phyloP scores from a whole-genome alignment of 2,888 invertebrate species.

The Leucania comma region DNA sequence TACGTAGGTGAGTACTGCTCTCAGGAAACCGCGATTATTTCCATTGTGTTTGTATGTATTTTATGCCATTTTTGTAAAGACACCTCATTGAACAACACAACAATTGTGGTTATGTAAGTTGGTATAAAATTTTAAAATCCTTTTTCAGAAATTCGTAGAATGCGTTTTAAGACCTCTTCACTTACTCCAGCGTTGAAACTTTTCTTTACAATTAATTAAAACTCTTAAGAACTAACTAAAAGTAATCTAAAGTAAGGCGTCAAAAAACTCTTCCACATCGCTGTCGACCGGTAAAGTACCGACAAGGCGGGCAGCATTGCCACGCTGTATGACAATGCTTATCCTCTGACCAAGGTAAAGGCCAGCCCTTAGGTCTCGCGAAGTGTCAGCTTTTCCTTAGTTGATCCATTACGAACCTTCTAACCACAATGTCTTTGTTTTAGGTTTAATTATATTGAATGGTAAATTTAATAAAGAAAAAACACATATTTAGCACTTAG shows the following conservation, averaged over 20 bases:
- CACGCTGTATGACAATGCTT: too few relatives aligned
- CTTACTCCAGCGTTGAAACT: neutral
- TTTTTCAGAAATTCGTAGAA: conserved; percentile 6
- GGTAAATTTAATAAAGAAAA: neutral
- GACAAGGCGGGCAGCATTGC: too few relatives aligned
- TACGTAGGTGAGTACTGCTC: conserved; percentile 2
- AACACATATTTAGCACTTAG: neutral
- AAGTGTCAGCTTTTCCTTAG: neutral
- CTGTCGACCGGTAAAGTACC: too few relatives aligned
- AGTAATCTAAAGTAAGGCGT: too few relatives aligned
- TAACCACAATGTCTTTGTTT: neutral
- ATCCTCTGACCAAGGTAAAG: too few relatives aligned
- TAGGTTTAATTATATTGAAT: neutral
- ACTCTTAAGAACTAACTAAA: too few relatives aligned
- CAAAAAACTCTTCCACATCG: too few relatives aligned
- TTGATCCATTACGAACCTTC: neutral
- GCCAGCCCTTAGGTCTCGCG: too few relatives aligned
- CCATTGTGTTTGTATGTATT: conserved; percentile 11
- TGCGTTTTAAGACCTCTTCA: neutral
- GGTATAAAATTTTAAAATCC: neutral
- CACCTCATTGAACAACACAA: conserved; percentile 24
- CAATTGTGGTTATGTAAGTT: conserved; percentile 18
- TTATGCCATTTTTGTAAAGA: conserved; percentile 15
- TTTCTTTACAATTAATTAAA: neutral
- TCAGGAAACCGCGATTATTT: conserved; percentile 17